Conservation (phyloP, 2,797 vertebrate species). For the Acipenser transmontanus region DNA sequence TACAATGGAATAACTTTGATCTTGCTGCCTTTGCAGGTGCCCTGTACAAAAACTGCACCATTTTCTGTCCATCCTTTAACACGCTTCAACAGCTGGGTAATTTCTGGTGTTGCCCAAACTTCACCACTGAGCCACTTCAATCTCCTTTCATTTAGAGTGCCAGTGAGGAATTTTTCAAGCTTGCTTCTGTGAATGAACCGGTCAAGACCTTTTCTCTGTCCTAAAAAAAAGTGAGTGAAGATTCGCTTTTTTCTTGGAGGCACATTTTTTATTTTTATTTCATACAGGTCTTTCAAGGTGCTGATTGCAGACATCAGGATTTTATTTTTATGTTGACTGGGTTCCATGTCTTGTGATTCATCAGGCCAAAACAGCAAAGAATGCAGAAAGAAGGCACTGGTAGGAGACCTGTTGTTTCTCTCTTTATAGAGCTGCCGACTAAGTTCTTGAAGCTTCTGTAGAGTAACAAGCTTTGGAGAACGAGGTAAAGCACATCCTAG, state of each 20-base stretch:
- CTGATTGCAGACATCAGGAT: slow-evolving; percentile 44
- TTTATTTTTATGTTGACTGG: slow-evolving; percentile 28
- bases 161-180: slow-evolving; percentile 49
- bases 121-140: slow-evolving; percentile 50
- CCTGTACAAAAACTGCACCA: slow-evolving; percentile 37
- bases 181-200: slow-evolving; percentile 49
- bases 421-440: slow-evolving; percentile 37
- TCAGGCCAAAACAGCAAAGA: slow-evolving; percentile 63
- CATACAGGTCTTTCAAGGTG: slow-evolving; percentile 34
- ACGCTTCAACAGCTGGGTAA: slow-evolving; percentile 35
- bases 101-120: slow-evolving; percentile 34
- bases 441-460: slow-evolving; percentile 36
- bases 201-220: slow-evolving; percentile 43
- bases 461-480: slow-evolving; percentile 43
- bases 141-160: slow-evolving; percentile 42
- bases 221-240: slow-evolving; percentile 50
- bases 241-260: slow-evolving; percentile 44
- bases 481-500: slow-evolving; percentile 45
- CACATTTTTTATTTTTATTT: slow-evolving; percentile 40
- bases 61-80: slow-evolving; percentile 59
- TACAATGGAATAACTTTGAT: slow-evolving; percentile 38
- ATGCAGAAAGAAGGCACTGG: slow-evolving; percentile 49
- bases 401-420: slow-evolving; percentile 24
- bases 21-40: slow-evolving; percentile 23
- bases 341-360: slow-evolving; percentile 32